Evolutionary conservation across 2,797 vertebrate species (phyloP), one percentile per base, ranked within the genome.

Genomic region (Sebastes trivittatus): DNA sequence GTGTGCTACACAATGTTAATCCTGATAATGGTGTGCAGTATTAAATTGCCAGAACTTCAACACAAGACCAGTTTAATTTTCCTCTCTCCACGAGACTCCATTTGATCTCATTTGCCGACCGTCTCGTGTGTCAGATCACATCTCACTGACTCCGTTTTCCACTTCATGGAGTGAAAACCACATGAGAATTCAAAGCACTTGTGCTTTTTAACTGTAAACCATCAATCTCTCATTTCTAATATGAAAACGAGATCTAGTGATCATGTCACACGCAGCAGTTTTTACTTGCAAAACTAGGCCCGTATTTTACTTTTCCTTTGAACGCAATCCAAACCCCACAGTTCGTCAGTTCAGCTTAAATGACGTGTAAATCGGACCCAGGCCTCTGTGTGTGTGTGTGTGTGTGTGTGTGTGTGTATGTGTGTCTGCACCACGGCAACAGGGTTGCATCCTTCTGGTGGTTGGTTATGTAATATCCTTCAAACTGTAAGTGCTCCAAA

Each of bases 401-500:
- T 62, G 69, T 78, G n/a, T 30, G 5, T 29, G 23, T 23, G 23
- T 23, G 23, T 23, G 23, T 23, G 23, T 23, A 61, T 78, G 22
- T 34, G 71, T 64, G 67, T 20, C 36, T 6, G 11, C n/a, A 30
- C 60, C 73, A 72, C 55, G 49, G 65, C 75, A 78, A 80, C 49
- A 46, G 5, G 23, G 65, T 58, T 89, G 75, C 81, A 81, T 92
- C 87, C 75, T 46, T 81, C 63, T 86, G 83, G 87, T 58, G 78
- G 84, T 72, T 72, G 73, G 68, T 93, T 93, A 89, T 89, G 70
- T 85, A 89, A 91, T 72, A 78, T 83, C 63, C 59, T 78, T 62
- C 72, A 72, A 75, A 82, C 62, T 85, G 77, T 73, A 72, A 62
- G 46, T 18, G 49, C 63, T 88, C 90, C 86, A 89, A 87, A 88